Conservation (phyloP, 2,888 invertebrate species). For the Cryptocephalus primarius region DNA sequence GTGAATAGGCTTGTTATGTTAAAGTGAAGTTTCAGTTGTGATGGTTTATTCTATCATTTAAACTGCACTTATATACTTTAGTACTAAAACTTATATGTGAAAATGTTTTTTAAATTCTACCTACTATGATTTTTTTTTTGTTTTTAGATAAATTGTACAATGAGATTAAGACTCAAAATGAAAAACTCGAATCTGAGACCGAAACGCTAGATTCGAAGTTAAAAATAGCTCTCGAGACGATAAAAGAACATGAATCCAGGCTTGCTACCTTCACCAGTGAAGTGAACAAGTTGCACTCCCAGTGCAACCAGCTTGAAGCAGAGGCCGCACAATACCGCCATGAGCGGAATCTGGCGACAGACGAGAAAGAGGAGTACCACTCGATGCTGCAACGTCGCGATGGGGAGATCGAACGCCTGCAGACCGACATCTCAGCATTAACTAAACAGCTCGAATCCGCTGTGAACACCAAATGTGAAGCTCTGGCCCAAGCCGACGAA, state of each 20-base stretch:
- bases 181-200: constrained; percentile 50
- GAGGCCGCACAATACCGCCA: constrained; percentile 56
- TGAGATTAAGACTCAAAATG: constrained; percentile 38
- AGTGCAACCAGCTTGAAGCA: constrained; percentile 51
- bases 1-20: too few species aligned
- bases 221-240: constrained; percentile 49
- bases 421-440: constrained; percentile 54
- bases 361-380: constrained; percentile 64
- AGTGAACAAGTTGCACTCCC: constrained; percentile 51
- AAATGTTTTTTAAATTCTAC: too few species aligned
- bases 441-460: constrained; percentile 66
- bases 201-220: constrained; percentile 53
- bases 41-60: too few species aligned
- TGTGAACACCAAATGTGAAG: constrained; percentile 70
- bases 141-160: too few species aligned
- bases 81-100: too few species aligned
- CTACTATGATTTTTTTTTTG: too few species aligned
- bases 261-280: constrained; percentile 52
- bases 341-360: constrained; percentile 57
- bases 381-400: constrained; percentile 61
- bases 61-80: too few species aligned
- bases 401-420: constrained; percentile 61
- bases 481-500: constrained; percentile 64
- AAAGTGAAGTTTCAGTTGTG: too few species aligned
- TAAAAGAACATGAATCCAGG: constrained; percentile 53